phyloP scores from a whole-genome alignment of 2,888 invertebrate species.

The Ephialtes manifestator region DNA sequence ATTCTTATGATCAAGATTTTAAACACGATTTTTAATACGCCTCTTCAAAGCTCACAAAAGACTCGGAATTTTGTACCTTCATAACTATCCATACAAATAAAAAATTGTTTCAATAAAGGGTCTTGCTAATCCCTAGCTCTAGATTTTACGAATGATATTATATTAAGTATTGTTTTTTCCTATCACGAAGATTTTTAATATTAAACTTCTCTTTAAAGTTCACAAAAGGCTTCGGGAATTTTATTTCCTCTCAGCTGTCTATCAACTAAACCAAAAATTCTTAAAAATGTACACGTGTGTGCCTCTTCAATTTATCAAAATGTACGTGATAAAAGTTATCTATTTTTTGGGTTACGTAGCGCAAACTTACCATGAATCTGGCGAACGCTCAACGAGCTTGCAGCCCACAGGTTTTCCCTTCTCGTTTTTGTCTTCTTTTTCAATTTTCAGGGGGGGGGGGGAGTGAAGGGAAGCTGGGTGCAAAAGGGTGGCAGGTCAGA shows the following conservation, averaged over 20 bases:
- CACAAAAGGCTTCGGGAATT: not conserved
- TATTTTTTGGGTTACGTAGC: slow-evolving; percentile 35
- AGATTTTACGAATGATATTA: no score
- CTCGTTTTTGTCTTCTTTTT: slow-evolving; percentile 24
- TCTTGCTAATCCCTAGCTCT: no score
- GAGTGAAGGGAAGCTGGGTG: not conserved
- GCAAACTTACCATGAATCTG: slow-evolving; percentile 24
- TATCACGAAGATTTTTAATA: no score
- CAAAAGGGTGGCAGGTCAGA: slow-evolving; percentile 41
- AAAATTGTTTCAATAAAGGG: no score
- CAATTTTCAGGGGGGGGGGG: slow-evolving; percentile 32
- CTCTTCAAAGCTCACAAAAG: no score
- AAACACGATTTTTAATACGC: not conserved
- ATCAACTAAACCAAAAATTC: not conserved
- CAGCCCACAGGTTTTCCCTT: slow-evolving; percentile 1
- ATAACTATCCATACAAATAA: no score
- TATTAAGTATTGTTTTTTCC: no score
- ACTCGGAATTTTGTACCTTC: no score
- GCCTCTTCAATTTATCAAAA: slow-evolving; percentile 30
- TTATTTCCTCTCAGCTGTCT: not conserved
- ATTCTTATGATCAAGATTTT: not conserved
- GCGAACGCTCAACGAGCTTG: not conserved
- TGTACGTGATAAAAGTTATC: not conserved
- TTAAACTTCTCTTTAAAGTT: not conserved
- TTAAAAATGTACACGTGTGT: not conserved